A percentile compares a stretch with the other conserved stretches of the same genome.
Evolutionary conservation across 2,113 vertebrate species (phyloP).

Genomic region (Paramormyrops kingsleyae): DNA sequence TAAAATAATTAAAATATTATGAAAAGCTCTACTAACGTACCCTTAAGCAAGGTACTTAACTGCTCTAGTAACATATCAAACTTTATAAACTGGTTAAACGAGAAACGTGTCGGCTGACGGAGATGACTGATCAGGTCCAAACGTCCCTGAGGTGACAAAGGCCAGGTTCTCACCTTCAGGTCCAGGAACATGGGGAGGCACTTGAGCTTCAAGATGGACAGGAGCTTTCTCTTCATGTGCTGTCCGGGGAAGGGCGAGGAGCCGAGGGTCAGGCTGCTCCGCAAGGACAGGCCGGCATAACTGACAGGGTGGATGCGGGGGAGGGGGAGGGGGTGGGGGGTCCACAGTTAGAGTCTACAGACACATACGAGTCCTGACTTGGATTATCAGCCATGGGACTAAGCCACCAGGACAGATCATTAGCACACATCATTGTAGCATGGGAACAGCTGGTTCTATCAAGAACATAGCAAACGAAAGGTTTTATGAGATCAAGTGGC

Average conservation of each 20-base stretch:
- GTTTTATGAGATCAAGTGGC: background rate
- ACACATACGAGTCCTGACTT: background rate
- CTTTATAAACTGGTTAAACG: background rate
- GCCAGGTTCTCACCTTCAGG: slow-evolving; percentile 62
- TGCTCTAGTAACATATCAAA: background rate
- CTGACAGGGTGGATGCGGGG: slow-evolving; percentile 53
- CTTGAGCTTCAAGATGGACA: slow-evolving; percentile 70
- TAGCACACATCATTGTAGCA: background rate
- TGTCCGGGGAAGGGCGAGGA: slow-evolving; percentile 58
- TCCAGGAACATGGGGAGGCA: slow-evolving; percentile 75
- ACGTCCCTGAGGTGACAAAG: background rate
- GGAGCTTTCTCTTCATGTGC: slow-evolving; percentile 72
- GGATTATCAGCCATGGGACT: background rate
- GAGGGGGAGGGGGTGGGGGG: background rate
- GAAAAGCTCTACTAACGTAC: background rate
- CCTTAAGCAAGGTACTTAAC: background rate
- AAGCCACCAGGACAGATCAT: background rate
- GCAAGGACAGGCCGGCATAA: slow-evolving; percentile 72
- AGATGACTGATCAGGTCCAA: background rate
- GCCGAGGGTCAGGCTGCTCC: slow-evolving; percentile 73
- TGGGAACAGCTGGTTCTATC: background rate
- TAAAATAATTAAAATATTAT: background rate
- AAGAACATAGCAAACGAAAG: background rate
- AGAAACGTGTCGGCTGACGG: background rate
- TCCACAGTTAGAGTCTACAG: background rate